Evolutionary conservation across 2,113 vertebrate genomes (phyloP).

Genomic region (Pimephales promelas): DNA sequence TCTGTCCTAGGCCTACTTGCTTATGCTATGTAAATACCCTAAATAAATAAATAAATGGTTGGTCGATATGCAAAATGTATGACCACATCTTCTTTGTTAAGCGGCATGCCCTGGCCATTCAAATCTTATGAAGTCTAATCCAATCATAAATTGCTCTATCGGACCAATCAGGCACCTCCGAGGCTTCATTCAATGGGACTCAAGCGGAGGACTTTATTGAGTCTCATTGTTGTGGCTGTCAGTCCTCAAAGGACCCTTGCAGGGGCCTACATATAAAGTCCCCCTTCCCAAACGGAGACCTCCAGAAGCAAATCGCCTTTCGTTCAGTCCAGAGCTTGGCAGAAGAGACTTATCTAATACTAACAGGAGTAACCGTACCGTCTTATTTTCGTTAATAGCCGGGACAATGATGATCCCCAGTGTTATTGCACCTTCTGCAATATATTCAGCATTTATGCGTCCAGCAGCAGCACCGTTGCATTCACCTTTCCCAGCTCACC

Average conservation of each 20-base stretch:
- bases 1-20: not conserved
- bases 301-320: constrained; percentile 67
- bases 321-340: constrained; percentile 61
- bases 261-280: constrained; percentile 86
- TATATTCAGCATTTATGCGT: constrained; percentile 89
- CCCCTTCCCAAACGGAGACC: constrained; percentile 67
- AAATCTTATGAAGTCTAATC: constrained; percentile 97
- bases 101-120: constrained; percentile 79
- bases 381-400: constrained; percentile 28
- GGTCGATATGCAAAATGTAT: constrained; percentile 89
- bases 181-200: constrained; percentile 84
- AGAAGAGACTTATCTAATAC: constrained; percentile 18
- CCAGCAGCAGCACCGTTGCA: constrained; percentile 87
- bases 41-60: constrained; percentile 73
- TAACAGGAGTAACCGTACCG: constrained; percentile 47
- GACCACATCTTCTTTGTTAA: constrained; percentile 85
- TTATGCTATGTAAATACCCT: constrained; percentile 57
- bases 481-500: constrained; percentile 83
- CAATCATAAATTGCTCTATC: constrained; percentile 92
- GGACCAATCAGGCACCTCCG: constrained; percentile 85
- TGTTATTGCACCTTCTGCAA: constrained; percentile 85
- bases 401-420: constrained; percentile 95
- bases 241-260: constrained; percentile 80
- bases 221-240: constrained; percentile 92
- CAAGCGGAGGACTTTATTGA: constrained; percentile 94